These are phyloP conservation scores for Alloscopus bannaensis DNA, from an alignment of 2,888 invertebrate species.

Conservation along the genomic window DNA sequence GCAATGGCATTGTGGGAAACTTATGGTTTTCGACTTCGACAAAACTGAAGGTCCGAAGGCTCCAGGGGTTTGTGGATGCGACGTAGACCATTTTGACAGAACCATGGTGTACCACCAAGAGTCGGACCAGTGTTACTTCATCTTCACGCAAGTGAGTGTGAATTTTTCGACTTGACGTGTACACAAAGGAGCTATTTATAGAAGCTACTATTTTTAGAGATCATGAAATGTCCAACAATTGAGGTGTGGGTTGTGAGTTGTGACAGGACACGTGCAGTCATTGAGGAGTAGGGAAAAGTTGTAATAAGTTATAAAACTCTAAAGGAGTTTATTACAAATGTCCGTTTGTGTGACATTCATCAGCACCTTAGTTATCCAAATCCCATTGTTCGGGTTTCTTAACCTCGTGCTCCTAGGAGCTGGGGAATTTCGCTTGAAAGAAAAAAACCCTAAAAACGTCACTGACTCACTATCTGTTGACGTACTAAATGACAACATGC, in stretches of 20 bases:
- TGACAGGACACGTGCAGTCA: neutral
- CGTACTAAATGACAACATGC: neutral
- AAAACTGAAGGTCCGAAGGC: conserved; percentile 20
- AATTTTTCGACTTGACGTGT: neutral
- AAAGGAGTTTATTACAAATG: neutral
- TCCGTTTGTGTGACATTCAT: too few relatives aligned
- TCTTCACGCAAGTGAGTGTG: conserved; percentile 55
- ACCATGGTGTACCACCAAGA: conserved; percentile 36
- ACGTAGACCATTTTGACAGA: conserved; percentile 23
- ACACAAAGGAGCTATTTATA: neutral
- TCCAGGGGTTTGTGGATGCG: conserved; percentile 59
- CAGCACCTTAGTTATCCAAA: too few relatives aligned
- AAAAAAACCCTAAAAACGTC: too few relatives aligned
- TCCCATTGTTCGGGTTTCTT: too few relatives aligned
- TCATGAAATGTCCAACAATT: neutral
- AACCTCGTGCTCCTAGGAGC: too few relatives aligned
- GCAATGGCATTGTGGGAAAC: conserved; percentile 39
- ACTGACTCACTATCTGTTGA: too few relatives aligned
- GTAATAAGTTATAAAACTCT: neutral
- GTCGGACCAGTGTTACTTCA: conserved; percentile 48
- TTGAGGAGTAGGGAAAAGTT: neutral
- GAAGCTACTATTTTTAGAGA: neutral
- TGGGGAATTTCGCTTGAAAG: too few relatives aligned
- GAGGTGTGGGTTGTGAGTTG: neutral
- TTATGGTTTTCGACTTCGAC: conserved; percentile 31